Percentiles rank a stretch among this genome's conserved stretches.
These are phyloP conservation scores for Gymnoscelis rufifasciata DNA, from an alignment of 2,888 invertebrate species.

Conservation along the genomic window DNA sequence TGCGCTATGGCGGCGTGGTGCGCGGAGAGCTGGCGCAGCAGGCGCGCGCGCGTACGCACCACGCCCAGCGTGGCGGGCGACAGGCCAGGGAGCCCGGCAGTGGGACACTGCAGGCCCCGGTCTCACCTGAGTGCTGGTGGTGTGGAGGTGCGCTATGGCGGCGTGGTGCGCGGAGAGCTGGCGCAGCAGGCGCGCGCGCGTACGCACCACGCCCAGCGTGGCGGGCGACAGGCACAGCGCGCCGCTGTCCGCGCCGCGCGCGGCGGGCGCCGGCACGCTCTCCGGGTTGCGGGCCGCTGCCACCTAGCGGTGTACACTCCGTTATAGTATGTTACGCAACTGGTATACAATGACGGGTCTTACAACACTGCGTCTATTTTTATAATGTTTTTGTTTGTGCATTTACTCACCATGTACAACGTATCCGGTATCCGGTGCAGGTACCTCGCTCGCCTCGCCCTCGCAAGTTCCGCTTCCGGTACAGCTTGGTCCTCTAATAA, in stretches of 20 bases:
- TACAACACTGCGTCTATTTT: no score
- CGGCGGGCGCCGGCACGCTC: slow-evolving; percentile 8
- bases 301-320: slow-evolving; percentile 31
- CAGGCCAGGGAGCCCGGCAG: no score
- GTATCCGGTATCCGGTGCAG: slow-evolving; percentile 94
- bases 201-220: slow-evolving; percentile 88
- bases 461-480: slow-evolving; percentile 83
- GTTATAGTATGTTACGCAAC: no score
- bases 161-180: slow-evolving; percentile 82
- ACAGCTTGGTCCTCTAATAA: slow-evolving; percentile 90
- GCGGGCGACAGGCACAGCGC: slow-evolving; percentile 81
- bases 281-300: slow-evolving; percentile 36
- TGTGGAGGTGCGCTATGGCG: slow-evolving; percentile 1
- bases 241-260: slow-evolving; percentile 16
- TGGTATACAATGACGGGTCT: no score
- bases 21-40: slow-evolving; percentile 86
- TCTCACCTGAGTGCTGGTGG: background rate
- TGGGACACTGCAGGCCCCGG: no score
- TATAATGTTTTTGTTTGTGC: no score
- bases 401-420: slow-evolving; percentile 85
- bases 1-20: slow-evolving; percentile 55
- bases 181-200: slow-evolving; percentile 90
- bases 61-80: slow-evolving; percentile 87
- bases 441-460: slow-evolving; percentile 84
- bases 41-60: slow-evolving; percentile 91